Conservation (phyloP, 2,113 vertebrate genomes). For the Hymenochirus boettgeri region DNA sequence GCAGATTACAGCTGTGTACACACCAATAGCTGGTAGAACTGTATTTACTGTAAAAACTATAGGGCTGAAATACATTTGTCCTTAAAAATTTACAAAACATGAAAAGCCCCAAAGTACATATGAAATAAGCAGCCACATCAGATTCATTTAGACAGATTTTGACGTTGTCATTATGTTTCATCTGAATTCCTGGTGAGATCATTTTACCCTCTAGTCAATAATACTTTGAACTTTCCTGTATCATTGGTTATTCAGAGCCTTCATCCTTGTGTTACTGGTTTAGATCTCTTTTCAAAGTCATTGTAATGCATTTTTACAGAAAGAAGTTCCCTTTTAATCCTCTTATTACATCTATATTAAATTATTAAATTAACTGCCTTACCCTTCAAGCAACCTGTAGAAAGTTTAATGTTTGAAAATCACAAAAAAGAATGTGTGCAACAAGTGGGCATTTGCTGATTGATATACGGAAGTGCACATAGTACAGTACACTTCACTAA, state of each 20-base stretch:
- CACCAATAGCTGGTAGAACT: no score
- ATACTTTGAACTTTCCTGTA: conserved; percentile 25
- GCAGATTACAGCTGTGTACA: no score
- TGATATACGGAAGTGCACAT: no score
- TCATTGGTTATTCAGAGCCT: conserved; percentile 32
- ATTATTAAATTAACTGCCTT: conserved; percentile 45
- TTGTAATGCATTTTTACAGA: conserved; percentile 34
- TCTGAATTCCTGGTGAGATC: background rate
- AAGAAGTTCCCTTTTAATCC: conserved; percentile 4
- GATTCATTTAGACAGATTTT: background rate
- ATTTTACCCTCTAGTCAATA: conserved; percentile 10
- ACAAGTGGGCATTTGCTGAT: no score
- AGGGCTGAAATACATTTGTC: no score
- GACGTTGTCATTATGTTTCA: background rate
- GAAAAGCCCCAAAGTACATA: no score
- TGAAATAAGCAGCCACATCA: background rate
- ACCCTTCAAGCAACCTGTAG: background rate
- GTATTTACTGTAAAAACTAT: no score
- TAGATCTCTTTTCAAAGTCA: conserved; percentile 34
- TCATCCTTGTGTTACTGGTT: conserved; percentile 43
- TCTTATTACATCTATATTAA: conserved; percentile 44
- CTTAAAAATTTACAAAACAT: no score
- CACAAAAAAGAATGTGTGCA: no score
- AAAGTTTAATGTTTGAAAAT: background rate
- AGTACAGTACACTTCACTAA: no score